Evolutionary conservation across 2,888 invertebrate genomes (phyloP).

Genomic region (Incurvaria masculella): DNA sequence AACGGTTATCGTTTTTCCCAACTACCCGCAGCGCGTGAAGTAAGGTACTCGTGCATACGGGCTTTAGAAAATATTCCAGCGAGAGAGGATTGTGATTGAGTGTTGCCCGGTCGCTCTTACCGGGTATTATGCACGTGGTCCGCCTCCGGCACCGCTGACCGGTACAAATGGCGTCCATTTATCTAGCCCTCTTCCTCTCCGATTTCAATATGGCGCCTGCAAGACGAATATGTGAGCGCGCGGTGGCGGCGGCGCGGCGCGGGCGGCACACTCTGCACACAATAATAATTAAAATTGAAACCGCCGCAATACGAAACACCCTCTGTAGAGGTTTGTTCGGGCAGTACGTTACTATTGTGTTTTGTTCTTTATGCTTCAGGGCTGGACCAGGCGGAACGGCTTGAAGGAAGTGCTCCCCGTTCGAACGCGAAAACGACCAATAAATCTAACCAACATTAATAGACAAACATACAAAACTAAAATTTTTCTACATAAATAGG

Average conservation of each 20-base stretch:
- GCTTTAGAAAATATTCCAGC: neutral
- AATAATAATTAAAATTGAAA: neutral
- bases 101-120: neutral
- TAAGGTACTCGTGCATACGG: no score
- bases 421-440: no score
- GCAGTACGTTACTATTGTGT: neutral
- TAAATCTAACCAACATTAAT: no score
- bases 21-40: no score
- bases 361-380: no score
- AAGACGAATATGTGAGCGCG: conserved; percentile 1
- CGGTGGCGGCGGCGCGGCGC: neutral
- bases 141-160: conserved; percentile 28
- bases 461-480: no score
- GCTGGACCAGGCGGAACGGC: no score
- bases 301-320: neutral
- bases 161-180: conserved; percentile 32
- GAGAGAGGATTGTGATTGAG: neutral
- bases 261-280: neutral
- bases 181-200: conserved; percentile 25
- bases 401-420: no score
- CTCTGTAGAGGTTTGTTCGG: neutral
- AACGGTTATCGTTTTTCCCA: no score
- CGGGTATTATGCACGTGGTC: neutral
- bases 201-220: conserved; percentile 25
- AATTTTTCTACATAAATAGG: no score